phyloP scores from a whole-genome alignment of 2,113 vertebrate genomes.

The Forbesichthys agassizii region DNA sequence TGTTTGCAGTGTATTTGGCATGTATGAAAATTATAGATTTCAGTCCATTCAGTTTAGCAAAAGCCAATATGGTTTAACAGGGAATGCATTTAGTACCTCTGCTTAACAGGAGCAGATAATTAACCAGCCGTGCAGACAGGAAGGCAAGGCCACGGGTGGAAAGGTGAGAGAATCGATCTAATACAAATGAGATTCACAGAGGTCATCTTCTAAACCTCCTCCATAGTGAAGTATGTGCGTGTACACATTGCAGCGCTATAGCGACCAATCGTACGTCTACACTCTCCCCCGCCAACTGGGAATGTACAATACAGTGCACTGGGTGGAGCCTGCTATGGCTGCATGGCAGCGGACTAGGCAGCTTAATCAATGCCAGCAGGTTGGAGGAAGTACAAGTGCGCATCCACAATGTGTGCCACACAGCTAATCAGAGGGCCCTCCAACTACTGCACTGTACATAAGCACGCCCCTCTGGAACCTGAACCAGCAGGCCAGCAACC shows the following conservation, averaged over 20 bases:
- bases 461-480: slow-evolving; percentile 25
- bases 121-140: neutral
- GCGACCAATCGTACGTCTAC: slow-evolving; percentile 4
- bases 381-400: slow-evolving; percentile 54
- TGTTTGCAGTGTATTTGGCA: slow-evolving; percentile 58
- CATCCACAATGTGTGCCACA: slow-evolving; percentile 52
- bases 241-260: slow-evolving; percentile 11
- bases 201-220: slow-evolving; percentile 4
- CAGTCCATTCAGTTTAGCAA: slow-evolving; percentile 47
- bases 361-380: slow-evolving; percentile 69
- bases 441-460: slow-evolving; percentile 28
- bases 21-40: slow-evolving; percentile 62
- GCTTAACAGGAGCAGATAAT: slow-evolving; percentile 29
- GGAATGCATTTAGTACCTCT: slow-evolving; percentile 29
- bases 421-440: slow-evolving; percentile 53
- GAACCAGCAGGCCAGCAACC: slow-evolving; percentile 6
- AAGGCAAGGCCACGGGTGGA: neutral
- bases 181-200: slow-evolving; percentile 5
- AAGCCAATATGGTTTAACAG: slow-evolving; percentile 24
- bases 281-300: slow-evolving; percentile 8
- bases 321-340: slow-evolving; percentile 25
- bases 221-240: neutral
- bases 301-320: neutral
- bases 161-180: neutral
- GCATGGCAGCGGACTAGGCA: slow-evolving; percentile 28